Evolutionary conservation across 2,888 invertebrate genomes (phyloP).

Genomic region (Ceratothoa steindachneri): DNA sequence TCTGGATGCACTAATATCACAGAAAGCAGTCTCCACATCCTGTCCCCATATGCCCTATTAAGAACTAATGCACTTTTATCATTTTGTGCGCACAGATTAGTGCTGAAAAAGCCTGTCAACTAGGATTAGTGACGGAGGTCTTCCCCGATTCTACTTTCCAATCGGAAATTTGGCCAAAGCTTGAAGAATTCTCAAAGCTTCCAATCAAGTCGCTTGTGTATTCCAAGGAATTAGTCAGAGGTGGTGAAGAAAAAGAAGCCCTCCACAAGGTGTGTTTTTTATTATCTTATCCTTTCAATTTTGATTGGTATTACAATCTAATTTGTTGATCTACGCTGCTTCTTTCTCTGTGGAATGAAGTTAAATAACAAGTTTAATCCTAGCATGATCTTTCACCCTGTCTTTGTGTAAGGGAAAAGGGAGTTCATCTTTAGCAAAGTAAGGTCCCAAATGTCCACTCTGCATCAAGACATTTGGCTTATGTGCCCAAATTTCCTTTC

Average conservation of each 20-base stretch:
- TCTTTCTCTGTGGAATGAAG: background rate
- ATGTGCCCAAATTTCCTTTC: too few species aligned
- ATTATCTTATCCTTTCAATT: background rate
- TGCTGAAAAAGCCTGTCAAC: constrained; percentile 71
- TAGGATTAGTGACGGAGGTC: constrained; percentile 74
- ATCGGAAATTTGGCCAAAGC: constrained; percentile 58
- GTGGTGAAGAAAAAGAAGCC: constrained; percentile 59
- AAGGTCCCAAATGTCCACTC: too few species aligned
- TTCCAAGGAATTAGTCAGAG: constrained; percentile 68
- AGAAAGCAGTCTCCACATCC: too few species aligned
- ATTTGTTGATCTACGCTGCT: background rate
- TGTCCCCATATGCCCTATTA: too few species aligned
- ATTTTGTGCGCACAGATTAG: too few species aligned
- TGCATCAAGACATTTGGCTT: too few species aligned
- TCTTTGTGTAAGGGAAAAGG: too few species aligned
- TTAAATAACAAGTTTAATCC: too few species aligned
- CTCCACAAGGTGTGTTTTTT: constrained; percentile 59
- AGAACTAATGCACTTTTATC: too few species aligned
- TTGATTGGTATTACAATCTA: background rate
- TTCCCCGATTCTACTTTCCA: constrained; percentile 64
- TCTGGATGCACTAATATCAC: too few species aligned
- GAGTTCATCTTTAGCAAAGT: too few species aligned
- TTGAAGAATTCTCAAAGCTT: constrained; percentile 56
- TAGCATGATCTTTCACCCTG: too few species aligned
- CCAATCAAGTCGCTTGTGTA: constrained; percentile 62